Evolutionary conservation across 1,140 invertebrate species (phyloP).

Genomic region (Scaptodrosophila lebanonensis): DNA sequence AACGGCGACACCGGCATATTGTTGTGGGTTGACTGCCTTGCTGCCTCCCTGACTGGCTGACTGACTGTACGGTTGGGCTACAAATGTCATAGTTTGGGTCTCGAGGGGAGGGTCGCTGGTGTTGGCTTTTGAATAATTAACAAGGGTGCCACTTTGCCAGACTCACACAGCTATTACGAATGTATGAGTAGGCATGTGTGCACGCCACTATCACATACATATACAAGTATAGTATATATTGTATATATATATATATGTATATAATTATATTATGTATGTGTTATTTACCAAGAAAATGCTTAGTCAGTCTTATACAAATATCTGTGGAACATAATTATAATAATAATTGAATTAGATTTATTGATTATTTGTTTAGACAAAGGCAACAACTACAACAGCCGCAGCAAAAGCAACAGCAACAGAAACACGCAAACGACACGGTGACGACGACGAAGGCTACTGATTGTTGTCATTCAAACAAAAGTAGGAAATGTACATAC

Average conservation of each 20-base stretch:
- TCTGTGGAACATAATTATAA: conserved; percentile 76
- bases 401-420: conserved; percentile 8
- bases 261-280: conserved; percentile 68
- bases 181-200: background rate
- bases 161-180: conserved; percentile 39
- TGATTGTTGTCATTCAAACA: background rate
- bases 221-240: background rate
- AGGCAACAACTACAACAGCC: conserved; percentile 37
- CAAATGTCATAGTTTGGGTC: no score
- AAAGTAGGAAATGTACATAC: no score
- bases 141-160: conserved; percentile 67
- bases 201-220: conserved; percentile 9
- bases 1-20: conserved; percentile 13
- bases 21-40: background rate
- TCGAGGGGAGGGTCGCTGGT: conserved; percentile 9
- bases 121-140: conserved; percentile 73
- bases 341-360: conserved; percentile 76
- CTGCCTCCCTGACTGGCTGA: conserved; percentile 22
- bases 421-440: conserved; percentile 2
- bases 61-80: conserved; percentile 37
- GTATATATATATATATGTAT: conserved; percentile 43
- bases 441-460: no score
- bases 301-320: conserved; percentile 75
- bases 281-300: conserved; percentile 75
- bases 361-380: conserved; percentile 67